Evolutionary conservation across 2,888 invertebrate genomes (phyloP).

Genomic region (Drosophila niveifrons): DNA sequence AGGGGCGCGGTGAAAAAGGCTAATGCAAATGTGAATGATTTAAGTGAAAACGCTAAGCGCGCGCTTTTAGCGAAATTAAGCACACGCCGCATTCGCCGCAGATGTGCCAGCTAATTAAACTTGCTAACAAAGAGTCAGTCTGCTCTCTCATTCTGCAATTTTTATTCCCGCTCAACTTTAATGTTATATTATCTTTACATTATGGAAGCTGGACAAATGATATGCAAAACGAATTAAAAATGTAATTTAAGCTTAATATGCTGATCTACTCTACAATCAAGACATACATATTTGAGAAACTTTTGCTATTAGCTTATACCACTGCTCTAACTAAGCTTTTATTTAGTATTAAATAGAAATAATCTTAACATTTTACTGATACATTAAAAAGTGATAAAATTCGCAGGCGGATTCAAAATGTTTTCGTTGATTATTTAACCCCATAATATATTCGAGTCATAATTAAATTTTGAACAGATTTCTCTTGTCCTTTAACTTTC

Average conservation of each 20-base stretch:
- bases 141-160: neutral
- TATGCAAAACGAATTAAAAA: neutral
- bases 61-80: constrained; percentile 77
- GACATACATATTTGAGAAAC: neutral
- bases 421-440: constrained; percentile 53
- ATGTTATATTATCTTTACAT: neutral
- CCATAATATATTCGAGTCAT: constrained; percentile 31
- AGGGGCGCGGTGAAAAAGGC: constrained; percentile 35
- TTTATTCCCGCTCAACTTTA: neutral
- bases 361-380: too few relatives aligned
- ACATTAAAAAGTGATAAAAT: too few relatives aligned
- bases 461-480: constrained; percentile 60
- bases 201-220: neutral
- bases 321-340: too few relatives aligned
- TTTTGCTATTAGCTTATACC: neutral
- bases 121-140: constrained; percentile 25
- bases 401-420: too few relatives aligned
- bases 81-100: constrained; percentile 62
- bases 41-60: constrained; percentile 53
- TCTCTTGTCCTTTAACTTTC: constrained; percentile 31
- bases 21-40: constrained; percentile 70
- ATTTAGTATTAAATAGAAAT: too few relatives aligned
- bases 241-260: neutral
- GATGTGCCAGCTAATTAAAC: constrained; percentile 48
- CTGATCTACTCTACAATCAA: neutral